Base-by-base conservation (phyloP, 2,797 vertebrate species). In the Cirrhinus mrigala region DNA sequence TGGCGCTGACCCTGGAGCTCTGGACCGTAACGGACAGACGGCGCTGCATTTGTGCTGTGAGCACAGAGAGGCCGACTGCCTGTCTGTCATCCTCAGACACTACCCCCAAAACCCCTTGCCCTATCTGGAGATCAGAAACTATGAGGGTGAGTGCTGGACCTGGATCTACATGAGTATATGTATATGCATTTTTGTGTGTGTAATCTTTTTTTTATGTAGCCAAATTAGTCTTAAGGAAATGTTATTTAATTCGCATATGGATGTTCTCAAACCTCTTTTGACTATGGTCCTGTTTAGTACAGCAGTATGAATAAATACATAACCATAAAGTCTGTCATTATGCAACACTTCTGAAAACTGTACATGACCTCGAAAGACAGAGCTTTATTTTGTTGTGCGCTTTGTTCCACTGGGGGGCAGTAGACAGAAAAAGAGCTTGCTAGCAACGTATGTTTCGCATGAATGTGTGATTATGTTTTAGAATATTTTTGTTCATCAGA, bases 21-120 rank as follows among this genome's bases (percentile, higher is more conserved):
- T 97, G 88, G 97, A 98, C 90, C 96, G 97, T 6, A 94, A 97
- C 0, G 97, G 97, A 8, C 97, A 97, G 89, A 97, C 96, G 0
- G 93, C 96, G 0, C 85, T 96, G 14, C 97, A 98, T 90, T 93
- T 98, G 27, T 97, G 97, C 40, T 97, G 97, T 40, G 97, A 97
- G 91, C 96, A 97, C 58, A 79, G 91, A 81, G 95, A 95, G 74
- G 83, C 81, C 0, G 87, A 88, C 20, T 97, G 96, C 88, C 92
- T 98, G 48, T 88, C 90, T 33, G 90, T 93, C 3, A 85, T 97
- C 69, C 92, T 98, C 40, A 90, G 92, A 54, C 88, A 81, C 44
- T 68, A 89, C 33, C 89, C 90, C 0, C 69, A 71, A 37, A 89
- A 90, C 0, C 46, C 82, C 48, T 87, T 90, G 0, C 56, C 90